Percentiles rank a stretch among this genome's conserved stretches.
phyloP scores from a whole-genome alignment of 1,140 invertebrate species.

The Telenomus remus region DNA sequence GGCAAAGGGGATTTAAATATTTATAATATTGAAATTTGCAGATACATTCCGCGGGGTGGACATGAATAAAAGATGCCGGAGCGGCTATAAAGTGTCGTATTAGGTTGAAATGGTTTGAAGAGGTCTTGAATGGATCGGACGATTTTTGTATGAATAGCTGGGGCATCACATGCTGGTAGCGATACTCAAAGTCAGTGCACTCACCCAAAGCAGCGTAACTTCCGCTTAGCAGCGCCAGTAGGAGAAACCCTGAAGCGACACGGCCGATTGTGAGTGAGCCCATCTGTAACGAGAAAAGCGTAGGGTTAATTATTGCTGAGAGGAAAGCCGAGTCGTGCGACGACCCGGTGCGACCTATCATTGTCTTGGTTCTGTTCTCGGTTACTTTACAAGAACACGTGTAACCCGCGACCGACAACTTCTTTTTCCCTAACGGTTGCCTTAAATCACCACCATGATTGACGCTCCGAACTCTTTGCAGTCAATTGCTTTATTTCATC shows the following conservation, averaged over 20 bases:
- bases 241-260: conserved; percentile 61
- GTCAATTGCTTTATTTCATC: too few species aligned
- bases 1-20: conserved; percentile 26
- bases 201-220: conserved; percentile 66
- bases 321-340: conserved; percentile 42
- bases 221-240: conserved; percentile 63
- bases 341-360: conserved; percentile 53
- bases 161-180: conserved; percentile 8
- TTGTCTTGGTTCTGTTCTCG: conserved; percentile 43
- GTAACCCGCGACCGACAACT: conserved; percentile 26
- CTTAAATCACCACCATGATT: too few species aligned
- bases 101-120: conserved; percentile 29
- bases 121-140: conserved; percentile 26
- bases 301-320: conserved; percentile 54
- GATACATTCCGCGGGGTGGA: conserved; percentile 9
- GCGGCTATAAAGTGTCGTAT: conserved; percentile 41
- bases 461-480: too few species aligned
- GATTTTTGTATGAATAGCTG: conserved; percentile 38
- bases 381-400: conserved; percentile 25
- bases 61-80: conserved; percentile 48
- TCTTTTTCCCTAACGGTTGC: conserved; percentile 18
- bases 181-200: conserved; percentile 53
- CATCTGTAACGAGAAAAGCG: conserved; percentile 69
- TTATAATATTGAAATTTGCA: conserved; percentile 45
- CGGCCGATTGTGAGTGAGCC: conserved; percentile 66